Conservation (phyloP, 2,113 vertebrate genomes). For the Chaetorhynchus papuensis region DNA sequence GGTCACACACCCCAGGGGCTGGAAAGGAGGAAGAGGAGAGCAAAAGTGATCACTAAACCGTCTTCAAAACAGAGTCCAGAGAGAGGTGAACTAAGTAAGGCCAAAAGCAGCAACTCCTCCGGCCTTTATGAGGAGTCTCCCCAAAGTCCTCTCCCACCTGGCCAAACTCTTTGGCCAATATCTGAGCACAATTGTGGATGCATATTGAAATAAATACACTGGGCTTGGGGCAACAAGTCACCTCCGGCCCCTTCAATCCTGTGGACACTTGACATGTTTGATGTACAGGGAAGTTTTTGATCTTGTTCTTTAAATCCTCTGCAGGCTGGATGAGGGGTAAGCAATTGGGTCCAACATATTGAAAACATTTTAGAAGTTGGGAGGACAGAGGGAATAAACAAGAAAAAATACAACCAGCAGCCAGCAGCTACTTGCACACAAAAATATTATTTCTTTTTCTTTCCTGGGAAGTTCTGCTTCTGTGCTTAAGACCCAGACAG, state of each 20-base stretch:
- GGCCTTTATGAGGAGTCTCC: not conserved
- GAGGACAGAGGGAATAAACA: not conserved
- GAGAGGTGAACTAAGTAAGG: not conserved
- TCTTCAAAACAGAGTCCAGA: not conserved
- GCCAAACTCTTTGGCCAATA: not conserved
- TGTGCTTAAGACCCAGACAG: conserved; percentile 49
- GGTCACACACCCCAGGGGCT: not conserved
- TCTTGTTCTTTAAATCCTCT: not conserved
- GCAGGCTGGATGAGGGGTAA: not conserved
- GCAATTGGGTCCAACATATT: not conserved
- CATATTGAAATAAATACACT: not conserved
- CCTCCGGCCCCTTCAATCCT: not conserved
- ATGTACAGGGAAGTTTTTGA: not conserved
- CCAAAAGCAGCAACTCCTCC: not conserved
- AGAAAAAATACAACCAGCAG: not conserved
- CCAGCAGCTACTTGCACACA: conserved; percentile 1
- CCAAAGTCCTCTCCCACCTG: not conserved
- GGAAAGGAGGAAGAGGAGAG: not conserved
- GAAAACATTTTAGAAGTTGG: not conserved
- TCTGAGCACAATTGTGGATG: not conserved
- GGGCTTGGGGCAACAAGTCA: not conserved
- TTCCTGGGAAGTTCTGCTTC: conserved; percentile 26
- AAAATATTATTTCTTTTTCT: conserved; percentile 1
- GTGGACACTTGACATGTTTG: not conserved
- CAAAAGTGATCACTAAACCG: not conserved